Evolutionary conservation across 2,888 invertebrate species (phyloP), one percentile per base, ranked within the genome.

Genomic region (Acleris cristana): DNA sequence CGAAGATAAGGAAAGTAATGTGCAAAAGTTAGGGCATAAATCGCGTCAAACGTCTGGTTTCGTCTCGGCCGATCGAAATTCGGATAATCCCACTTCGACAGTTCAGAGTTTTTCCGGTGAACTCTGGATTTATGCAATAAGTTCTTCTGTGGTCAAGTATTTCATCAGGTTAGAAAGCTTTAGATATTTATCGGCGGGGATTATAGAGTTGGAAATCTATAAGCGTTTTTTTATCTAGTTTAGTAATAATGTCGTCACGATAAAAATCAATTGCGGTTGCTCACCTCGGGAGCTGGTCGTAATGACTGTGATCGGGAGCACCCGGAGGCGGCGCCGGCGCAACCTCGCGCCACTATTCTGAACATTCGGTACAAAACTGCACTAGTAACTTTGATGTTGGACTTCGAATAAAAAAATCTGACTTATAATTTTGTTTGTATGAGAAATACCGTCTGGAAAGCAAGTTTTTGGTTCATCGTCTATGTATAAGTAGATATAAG

Each of bases 1-100:
- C 78, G 71, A 64, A 85, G 90, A 91, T 91, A 91, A 88, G 89
- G 85, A 87, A 86, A 88, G 84, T 87, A 88, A 91, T 88, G 89
- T 86, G 86, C 79, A 78, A 83, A 91, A 92, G 86, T 92, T 92
- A 74, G 82, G 74, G 81, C 85, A 89, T 92, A 92, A 92, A 90
- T 92, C 89, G 82, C 78, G 73, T 77, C 78, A 79, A 87, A 84
- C 86, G 88, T 89, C 88, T 89, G 88, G 82, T 82, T 80, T 81
- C 83, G 82, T 86, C 85, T 82, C 81, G 83, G 82, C 83, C 81
- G 82, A 80, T 80, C 75, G 78, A 84, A 86, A 83, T 80, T 79
- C 79, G 85, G 88, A 89, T 89, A 88, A 89, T 87, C 86, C 86
- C 77, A 78, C 79, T 88, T 89, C 87, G 87, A 85, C 87, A 88